A percentile compares a stretch with the other conserved stretches of the same genome.
These are phyloP conservation scores for Drosophila nr. fundita DNA, from an alignment of 2,888 invertebrate genomes.

Conservation along the genomic window DNA sequence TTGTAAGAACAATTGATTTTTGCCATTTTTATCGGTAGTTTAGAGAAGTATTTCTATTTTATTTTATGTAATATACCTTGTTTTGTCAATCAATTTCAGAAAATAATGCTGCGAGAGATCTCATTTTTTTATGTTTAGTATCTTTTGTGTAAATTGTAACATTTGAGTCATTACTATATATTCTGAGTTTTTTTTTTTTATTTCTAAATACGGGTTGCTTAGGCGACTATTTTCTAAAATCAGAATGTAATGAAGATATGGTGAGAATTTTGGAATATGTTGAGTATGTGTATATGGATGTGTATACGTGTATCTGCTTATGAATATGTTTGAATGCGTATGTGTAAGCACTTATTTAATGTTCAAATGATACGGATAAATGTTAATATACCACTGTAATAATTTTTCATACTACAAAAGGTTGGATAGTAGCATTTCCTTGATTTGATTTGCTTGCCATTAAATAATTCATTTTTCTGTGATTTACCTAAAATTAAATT, in stretches of 20 bases:
- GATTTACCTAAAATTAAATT: background rate
- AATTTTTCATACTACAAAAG: background rate
- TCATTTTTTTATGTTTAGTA: background rate
- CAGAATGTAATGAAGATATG: constrained; percentile 7
- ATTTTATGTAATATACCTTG: background rate
- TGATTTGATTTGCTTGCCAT: background rate
- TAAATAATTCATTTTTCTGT: background rate
- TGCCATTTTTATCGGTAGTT: background rate
- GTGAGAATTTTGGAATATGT: constrained; percentile 24
- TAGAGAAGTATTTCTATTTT: background rate
- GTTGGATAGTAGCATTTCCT: background rate
- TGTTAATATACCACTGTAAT: background rate
- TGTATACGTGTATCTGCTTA: constrained; percentile 40
- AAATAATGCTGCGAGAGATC: background rate
- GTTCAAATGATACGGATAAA: constrained; percentile 21
- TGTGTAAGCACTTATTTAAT: constrained; percentile 37
- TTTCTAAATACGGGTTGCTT: background rate
- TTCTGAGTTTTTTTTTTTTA: background rate
- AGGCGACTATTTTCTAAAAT: background rate
- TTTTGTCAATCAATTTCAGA: background rate
- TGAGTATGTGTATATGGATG: constrained; percentile 37
- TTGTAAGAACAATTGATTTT: background rate
- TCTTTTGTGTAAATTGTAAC: background rate
- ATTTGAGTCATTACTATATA: background rate
- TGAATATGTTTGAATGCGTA: constrained; percentile 38